Percentiles rank a stretch among this genome's conserved stretches.
Evolutionary conservation across 92 coral and sea anemone genomes (phyloP).

Genomic region (Anthopleura xanthogrammica): DNA sequence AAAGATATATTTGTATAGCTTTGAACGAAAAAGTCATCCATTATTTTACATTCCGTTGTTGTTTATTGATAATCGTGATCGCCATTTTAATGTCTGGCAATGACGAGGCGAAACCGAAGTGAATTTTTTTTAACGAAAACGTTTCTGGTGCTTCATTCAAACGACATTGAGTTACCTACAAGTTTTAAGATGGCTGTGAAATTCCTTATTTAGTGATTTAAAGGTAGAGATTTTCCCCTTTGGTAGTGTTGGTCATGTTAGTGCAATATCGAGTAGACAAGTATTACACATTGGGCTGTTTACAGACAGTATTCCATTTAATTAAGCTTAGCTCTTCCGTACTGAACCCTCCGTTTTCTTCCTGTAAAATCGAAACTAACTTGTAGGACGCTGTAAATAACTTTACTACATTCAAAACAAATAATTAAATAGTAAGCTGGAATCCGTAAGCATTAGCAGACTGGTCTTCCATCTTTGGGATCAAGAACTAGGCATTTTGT

Average conservation of each 20-base stretch:
- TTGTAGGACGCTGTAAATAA: constrained; percentile 6
- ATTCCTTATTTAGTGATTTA: neutral
- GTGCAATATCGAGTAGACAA: constrained; percentile 14
- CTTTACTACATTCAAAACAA: constrained; percentile 11
- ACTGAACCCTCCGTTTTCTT: neutral
- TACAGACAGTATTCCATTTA: constrained; percentile 12
- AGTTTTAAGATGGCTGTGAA: neutral
- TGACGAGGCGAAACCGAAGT: constrained; percentile 11
- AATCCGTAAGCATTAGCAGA: constrained; percentile 2
- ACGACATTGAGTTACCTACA: neutral
- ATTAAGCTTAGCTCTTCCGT: constrained; percentile 27
- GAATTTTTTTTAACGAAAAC: neutral
- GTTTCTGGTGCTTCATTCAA: neutral
- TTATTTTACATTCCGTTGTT: constrained; percentile 24
- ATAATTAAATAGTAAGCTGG: constrained; percentile 1
- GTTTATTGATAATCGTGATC: constrained; percentile 30
- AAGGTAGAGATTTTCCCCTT: neutral
- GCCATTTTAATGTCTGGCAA: constrained; percentile 36
- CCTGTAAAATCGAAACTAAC: constrained; percentile 17
- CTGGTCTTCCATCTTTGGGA: constrained; percentile 6
- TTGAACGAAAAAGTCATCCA: neutral
- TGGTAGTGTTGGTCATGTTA: neutral
- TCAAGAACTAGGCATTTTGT: neutral
- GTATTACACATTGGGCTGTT: constrained; percentile 14
- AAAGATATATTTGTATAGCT: neutral